These are phyloP conservation scores for Drosophila yakuba DNA, from an alignment of 1,140 invertebrate species.

Conservation along the genomic window DNA sequence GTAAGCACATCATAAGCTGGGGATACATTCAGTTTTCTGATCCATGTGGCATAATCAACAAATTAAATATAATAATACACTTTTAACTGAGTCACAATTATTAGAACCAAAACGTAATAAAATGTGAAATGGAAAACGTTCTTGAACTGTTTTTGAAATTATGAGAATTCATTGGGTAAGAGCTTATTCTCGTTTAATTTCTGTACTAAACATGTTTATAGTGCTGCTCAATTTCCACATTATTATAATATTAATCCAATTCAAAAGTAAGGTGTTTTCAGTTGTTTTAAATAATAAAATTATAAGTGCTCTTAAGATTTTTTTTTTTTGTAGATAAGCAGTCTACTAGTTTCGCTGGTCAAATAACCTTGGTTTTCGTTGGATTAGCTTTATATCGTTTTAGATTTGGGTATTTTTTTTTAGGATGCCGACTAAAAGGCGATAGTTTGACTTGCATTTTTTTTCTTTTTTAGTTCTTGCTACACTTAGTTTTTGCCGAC, in stretches of 20 bases:
- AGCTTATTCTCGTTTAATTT: slow-evolving; percentile 22
- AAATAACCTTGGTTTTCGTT: slow-evolving; percentile 35
- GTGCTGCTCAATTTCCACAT: slow-evolving; percentile 5
- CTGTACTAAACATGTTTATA: slow-evolving; percentile 19
- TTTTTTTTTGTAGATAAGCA: slow-evolving; percentile 38
- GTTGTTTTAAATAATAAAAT: not conserved
- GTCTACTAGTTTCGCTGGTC: slow-evolving; percentile 40
- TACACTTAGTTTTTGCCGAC: slow-evolving; percentile 42
- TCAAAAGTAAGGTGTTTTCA: not conserved
- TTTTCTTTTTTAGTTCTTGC: slow-evolving; percentile 21
- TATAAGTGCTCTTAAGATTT: slow-evolving; percentile 34
- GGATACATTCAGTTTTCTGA: slow-evolving; percentile 62
- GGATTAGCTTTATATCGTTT: slow-evolving; percentile 58
- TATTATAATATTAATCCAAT: slow-evolving; percentile 11
- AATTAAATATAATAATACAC: slow-evolving; percentile 77
- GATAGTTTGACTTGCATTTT: slow-evolving; percentile 52
- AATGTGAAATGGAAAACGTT: slow-evolving; percentile 32
- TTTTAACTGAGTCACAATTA: slow-evolving; percentile 9
- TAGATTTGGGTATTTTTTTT: slow-evolving; percentile 38
- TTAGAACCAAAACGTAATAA: slow-evolving; percentile 19
- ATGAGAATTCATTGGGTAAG: slow-evolving; percentile 57
- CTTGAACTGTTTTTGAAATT: slow-evolving; percentile 20
- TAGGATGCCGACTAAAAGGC: slow-evolving; percentile 58
- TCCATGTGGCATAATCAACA: slow-evolving; percentile 50
- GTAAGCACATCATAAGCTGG: not conserved